Evolutionary conservation across 1,140 invertebrate species (phyloP).

Genomic region (Drosophila dunni): DNA sequence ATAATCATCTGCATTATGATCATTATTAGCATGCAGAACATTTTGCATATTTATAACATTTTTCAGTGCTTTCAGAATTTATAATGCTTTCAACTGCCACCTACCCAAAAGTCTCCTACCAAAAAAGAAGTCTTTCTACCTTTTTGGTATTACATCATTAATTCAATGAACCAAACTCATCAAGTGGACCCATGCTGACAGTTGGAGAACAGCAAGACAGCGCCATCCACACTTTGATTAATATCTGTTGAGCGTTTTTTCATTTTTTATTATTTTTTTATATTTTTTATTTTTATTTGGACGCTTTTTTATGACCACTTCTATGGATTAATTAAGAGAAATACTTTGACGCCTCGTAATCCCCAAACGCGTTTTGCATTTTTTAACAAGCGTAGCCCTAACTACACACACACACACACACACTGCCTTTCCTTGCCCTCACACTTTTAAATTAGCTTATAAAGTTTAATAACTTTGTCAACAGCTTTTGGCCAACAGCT

Average conservation of each 20-base stretch:
- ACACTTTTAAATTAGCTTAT: not conserved
- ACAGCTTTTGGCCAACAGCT: constrained; percentile 2
- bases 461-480: constrained; percentile 14
- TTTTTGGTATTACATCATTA: constrained; percentile 45
- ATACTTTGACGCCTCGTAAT: constrained; percentile 47
- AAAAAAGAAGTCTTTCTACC: too few relatives aligned
- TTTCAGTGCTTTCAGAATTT: constrained; percentile 35
- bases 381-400: constrained; percentile 3
- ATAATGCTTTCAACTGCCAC: constrained; percentile 13
- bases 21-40: constrained; percentile 5
- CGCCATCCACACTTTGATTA: constrained; percentile 34
- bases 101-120: not conserved
- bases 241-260: constrained; percentile 31
- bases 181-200: constrained; percentile 52
- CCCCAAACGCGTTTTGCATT: constrained; percentile 42
- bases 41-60: constrained; percentile 55
- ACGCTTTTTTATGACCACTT: constrained; percentile 45
- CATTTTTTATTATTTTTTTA: constrained; percentile 1
- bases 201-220: constrained; percentile 30
- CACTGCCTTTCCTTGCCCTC: not conserved
- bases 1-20: constrained; percentile 7
- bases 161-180: constrained; percentile 54
- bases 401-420: not conserved
- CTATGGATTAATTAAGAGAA: constrained; percentile 42
- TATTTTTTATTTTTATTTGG: constrained; percentile 1